Conservation (phyloP, 2,113 vertebrate genomes). For the Trichomycterus rosablanca region DNA sequence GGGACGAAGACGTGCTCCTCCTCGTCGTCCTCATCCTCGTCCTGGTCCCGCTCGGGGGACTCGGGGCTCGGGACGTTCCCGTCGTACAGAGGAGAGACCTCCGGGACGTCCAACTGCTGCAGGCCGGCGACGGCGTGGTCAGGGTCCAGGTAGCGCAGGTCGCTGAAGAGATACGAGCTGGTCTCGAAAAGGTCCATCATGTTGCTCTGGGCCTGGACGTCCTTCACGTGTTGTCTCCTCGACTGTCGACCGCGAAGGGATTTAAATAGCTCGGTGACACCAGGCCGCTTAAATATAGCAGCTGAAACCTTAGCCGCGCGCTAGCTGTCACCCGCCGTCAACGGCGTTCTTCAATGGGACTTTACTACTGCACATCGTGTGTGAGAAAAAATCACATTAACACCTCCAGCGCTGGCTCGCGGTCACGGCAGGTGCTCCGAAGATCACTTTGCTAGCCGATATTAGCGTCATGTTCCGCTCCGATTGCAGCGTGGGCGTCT, state of each 20-base stretch:
- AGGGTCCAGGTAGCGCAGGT: conserved; percentile 81
- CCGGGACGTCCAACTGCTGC: conserved; percentile 85
- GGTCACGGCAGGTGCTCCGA: no score
- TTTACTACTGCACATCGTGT: conserved; percentile 56
- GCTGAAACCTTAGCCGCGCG: conserved; percentile 93
- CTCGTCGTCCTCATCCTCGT: conserved; percentile 86
- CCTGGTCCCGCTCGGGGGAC: conserved; percentile 82
- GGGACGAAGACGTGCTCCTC: conserved; percentile 93
- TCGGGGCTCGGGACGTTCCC: conserved; percentile 80
- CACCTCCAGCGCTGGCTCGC: conserved; percentile 11
- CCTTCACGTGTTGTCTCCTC: conserved; percentile 59
- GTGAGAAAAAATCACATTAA: conserved; percentile 49
- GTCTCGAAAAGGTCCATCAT: conserved; percentile 99
- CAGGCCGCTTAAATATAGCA: conserved; percentile 94
- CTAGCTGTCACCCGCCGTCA: conserved; percentile 85
- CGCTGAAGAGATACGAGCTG: conserved; percentile 88
- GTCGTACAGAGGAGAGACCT: conserved; percentile 84
- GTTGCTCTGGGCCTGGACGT: conserved; percentile 71
- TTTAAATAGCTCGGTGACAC: conserved; percentile 96
- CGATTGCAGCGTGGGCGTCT: no score
- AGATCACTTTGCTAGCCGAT: no score
- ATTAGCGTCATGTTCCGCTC: no score
- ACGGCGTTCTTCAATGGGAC: conserved; percentile 70
- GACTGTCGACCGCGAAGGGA: conserved; percentile 78
- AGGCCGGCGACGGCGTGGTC: conserved; percentile 82